Conservation (phyloP, 1,140 invertebrate species). For the Drosophila murphyi region DNA sequence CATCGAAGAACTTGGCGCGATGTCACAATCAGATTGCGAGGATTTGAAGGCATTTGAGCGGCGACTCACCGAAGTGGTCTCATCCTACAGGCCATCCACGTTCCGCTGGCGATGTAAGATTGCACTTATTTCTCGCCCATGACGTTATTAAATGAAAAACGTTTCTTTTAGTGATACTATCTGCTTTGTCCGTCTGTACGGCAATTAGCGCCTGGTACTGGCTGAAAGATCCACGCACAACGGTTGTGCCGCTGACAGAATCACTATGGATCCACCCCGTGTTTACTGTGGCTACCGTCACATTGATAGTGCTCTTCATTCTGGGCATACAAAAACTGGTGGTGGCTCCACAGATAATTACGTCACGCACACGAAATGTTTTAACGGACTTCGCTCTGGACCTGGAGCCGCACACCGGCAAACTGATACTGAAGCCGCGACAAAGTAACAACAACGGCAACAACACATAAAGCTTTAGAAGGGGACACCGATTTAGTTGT, state of each 20-base stretch:
- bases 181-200: slow-evolving; percentile 93
- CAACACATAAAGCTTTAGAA: slow-evolving; percentile 50
- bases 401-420: slow-evolving; percentile 98
- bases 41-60: slow-evolving; percentile 99
- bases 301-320: slow-evolving; percentile 94
- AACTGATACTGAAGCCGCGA: slow-evolving; percentile 93
- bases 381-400: slow-evolving; percentile 92
- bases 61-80: slow-evolving; percentile 97
- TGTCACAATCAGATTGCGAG: slow-evolving; percentile 84
- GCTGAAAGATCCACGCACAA: slow-evolving; percentile 95
- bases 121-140: not conserved
- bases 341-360: slow-evolving; percentile 98
- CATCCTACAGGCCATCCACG: slow-evolving; percentile 95
- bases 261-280: slow-evolving; percentile 98
- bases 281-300: slow-evolving; percentile 95
- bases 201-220: slow-evolving; percentile 97
- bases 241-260: slow-evolving; percentile 94
- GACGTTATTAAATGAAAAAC: not conserved
- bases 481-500: slow-evolving; percentile 31
- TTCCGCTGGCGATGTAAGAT: slow-evolving; percentile 95
- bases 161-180: slow-evolving; percentile 89
- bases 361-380: slow-evolving; percentile 93
- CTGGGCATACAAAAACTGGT: slow-evolving; percentile 97
- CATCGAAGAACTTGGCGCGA: slow-evolving; percentile 73
- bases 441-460: slow-evolving; percentile 85